Evolutionary conservation across 2,797 vertebrate genomes (phyloP), one percentile per base, ranked within the genome.

Genomic region (Ceryle rudis): DNA sequence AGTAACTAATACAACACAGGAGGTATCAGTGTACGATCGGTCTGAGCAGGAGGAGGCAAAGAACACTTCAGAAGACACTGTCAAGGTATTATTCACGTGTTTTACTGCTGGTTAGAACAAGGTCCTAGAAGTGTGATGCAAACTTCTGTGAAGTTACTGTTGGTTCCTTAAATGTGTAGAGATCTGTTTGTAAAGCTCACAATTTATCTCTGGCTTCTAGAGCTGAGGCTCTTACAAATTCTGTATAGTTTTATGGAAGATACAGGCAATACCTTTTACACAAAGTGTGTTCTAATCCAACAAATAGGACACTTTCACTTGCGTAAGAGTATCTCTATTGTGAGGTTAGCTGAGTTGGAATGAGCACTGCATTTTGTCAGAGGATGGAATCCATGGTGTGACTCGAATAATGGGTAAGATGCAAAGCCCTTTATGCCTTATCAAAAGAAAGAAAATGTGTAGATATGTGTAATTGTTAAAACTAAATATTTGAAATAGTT

Each of bases 1-100:
- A 55, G 20, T 47, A 74, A 72, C 81, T 57, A 89, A 80, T 52
- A 70, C n/a, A 17, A 21, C 83, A 75, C 67, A 75, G 44, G 46
- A 80, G 4, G 46, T 80, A 9, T 55, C 75, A 33, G 41, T 52
- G 23, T 81, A 87, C 52, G 52, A 90, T 80, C 54, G 41, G 0
- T 70, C 81, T 80, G 65, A 95, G 71, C 52, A 21, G 55, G 39
- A 10, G 54, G 23, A 83, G 44, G 17, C 42, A 65, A 57, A 91
- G 33, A 55, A 14, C 31, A 35, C 1, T 15, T 79, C 82, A 86
- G 5, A 83, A 16, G 91, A 62, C 23, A 78, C 95, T 18, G 17
- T 82, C 58, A 94, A 97, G 97, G 97, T 98, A 95, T 62, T 69
- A 52, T 39, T 79, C 7, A 15, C 14, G 31, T 4, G 4, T 25